A percentile compares a stretch with the other conserved stretches of the same genome.
These are phyloP conservation scores for Octopus sinensis DNA, from an alignment of 1,140 invertebrate genomes.

Conservation along the genomic window DNA sequence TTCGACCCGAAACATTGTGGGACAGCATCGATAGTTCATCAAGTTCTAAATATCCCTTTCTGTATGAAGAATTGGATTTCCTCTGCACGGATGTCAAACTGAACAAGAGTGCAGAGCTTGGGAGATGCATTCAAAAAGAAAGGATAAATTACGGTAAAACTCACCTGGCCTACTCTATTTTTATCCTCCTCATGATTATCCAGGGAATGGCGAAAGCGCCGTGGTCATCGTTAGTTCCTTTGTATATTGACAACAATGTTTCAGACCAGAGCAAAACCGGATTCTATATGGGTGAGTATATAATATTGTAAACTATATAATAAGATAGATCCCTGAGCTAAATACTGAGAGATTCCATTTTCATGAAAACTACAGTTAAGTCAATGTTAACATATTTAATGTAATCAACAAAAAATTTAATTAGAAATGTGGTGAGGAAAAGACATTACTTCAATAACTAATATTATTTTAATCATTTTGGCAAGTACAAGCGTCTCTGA, in stretches of 20 bases:
- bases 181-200: conserved; percentile 16
- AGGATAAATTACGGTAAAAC: background rate
- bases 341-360: too few relatives aligned
- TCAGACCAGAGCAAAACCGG: conserved; percentile 29
- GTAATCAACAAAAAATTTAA: too few relatives aligned
- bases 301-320: too few relatives aligned
- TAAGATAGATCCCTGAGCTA: too few relatives aligned
- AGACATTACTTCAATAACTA: too few relatives aligned
- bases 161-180: background rate
- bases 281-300: conserved; percentile 32
- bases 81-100: background rate
- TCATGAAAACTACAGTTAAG: too few relatives aligned
- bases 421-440: too few relatives aligned
- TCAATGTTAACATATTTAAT: too few relatives aligned
- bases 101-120: background rate
- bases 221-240: conserved; percentile 26
- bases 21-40: background rate
- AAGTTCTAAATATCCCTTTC: background rate
- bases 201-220: conserved; percentile 37
- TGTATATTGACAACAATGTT: conserved; percentile 35
- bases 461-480: too few relatives aligned
- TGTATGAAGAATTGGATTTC: background rate
- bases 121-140: background rate
- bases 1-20: background rate
- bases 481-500: too few relatives aligned